Evolutionary conservation across 2,113 vertebrate species (phyloP).

Genomic region (Mungos mungo): DNA sequence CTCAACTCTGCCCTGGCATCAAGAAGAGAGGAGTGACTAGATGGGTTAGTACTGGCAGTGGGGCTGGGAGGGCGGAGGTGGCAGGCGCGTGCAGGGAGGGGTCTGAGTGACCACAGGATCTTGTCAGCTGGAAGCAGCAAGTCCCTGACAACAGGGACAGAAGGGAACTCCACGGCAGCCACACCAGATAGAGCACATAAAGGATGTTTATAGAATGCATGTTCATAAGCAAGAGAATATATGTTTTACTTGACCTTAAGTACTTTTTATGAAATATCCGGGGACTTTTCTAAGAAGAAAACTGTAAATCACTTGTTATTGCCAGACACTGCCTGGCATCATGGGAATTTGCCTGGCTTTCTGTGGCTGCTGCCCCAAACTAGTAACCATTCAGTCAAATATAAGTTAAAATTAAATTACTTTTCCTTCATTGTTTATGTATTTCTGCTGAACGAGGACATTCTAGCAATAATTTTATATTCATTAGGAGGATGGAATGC

Average conservation of each 20-base stretch:
- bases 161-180: neutral
- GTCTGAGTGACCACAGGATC: neutral
- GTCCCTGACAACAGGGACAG: neutral
- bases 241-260: neutral
- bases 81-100: neutral
- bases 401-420: slow-evolving; percentile 52
- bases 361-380: slow-evolving; percentile 38
- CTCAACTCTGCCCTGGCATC: neutral
- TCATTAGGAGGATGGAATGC: neutral
- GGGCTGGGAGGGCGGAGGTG: rapidly evolving
- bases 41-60: neutral
- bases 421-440: slow-evolving; percentile 17
- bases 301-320: neutral
- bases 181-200: neutral
- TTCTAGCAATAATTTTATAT: slow-evolving; percentile 29
- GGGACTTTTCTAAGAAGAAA: slow-evolving; percentile 5
- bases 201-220: neutral
- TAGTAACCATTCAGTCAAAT: slow-evolving; percentile 35
- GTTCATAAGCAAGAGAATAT: neutral
- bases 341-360: neutral
- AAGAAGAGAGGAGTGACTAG: neutral
- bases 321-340: slow-evolving; percentile 9
- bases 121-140: neutral
- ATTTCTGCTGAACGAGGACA: slow-evolving; percentile 26
- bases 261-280: neutral